Evolutionary conservation across 2,113 vertebrate species (phyloP), one percentile per base, ranked within the genome.

Genomic region (Terrapene triunguis): DNA sequence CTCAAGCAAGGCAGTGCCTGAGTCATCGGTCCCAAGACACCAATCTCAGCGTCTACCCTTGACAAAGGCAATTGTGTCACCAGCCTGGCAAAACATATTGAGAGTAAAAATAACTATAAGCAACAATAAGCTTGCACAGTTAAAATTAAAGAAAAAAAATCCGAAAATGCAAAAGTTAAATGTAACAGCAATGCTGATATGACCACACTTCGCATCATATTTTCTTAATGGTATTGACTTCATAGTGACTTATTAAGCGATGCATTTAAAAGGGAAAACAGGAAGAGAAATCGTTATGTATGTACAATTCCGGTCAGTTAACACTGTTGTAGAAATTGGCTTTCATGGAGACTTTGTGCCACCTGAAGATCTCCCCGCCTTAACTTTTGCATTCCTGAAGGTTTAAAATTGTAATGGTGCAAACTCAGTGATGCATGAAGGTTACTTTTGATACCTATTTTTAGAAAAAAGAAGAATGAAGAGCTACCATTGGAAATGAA

Each of bases 41-140:
- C 86, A 51, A 94, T 69, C 54, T 5, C 83, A 32, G 4, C 59
- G 11, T 53, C 74, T 88, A 65, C 48, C 65, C 57, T 91, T 93
- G 62, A 69, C 55, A 87, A 93, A 95, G 55, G 27, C 29, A 29
- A 83, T 94, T 44, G 44, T 89, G 78, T 78, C 62, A 74, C 87
- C 92, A 92, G 59, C 38, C 38, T 83, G 48, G 72, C 27, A 47
- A 5, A 83, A 47, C 16, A 50, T n/a, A 87, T 11, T 14, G 85
- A 92, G 96, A 87, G 3, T 24, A 95, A 89, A 96, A 93, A 78
- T 84, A 90, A n/a, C 57, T 72, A 17, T 32, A 87, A 72, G 38
- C 78, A 50, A 90, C 4, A 92, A 80, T 21, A 8, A 92, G 27
- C 1, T 82, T 82, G 89, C 82, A 48, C 17, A 24, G 1, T 44